A percentile compares a stretch with the other conserved stretches of the same genome.
Evolutionary conservation across 2,113 vertebrate species (phyloP).

Genomic region (Hassar affinis): DNA sequence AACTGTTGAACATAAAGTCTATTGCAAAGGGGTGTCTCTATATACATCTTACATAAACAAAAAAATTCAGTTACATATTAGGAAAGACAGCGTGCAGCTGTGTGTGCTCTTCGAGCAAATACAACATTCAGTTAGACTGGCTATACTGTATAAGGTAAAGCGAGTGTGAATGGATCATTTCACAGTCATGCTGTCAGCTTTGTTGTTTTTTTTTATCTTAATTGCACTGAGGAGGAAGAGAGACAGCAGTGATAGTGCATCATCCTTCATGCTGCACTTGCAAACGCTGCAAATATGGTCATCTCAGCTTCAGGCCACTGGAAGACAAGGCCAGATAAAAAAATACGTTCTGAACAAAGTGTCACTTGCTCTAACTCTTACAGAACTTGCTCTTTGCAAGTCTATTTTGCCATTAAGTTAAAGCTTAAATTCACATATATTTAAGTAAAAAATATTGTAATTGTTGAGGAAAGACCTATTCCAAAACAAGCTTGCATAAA

Average conservation of each 20-base stretch:
- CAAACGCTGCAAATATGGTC: conserved; percentile 40
- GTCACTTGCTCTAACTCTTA: background rate
- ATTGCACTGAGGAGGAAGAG: conserved; percentile 17
- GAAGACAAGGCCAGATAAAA: background rate
- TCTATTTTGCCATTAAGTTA: background rate
- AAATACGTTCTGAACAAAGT: background rate
- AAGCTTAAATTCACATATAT: background rate
- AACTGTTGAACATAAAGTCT: background rate
- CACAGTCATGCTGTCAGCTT: conserved; percentile 12
- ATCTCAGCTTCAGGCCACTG: conserved; percentile 32
- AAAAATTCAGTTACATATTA: conserved; percentile 23
- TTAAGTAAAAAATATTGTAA: background rate
- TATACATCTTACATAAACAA: conserved; percentile 20
- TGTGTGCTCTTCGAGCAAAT: background rate
- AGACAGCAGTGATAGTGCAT: conserved; percentile 34
- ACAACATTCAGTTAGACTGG: background rate
- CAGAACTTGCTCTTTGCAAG: background rate
- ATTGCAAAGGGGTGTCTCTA: background rate
- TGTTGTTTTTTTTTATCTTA: conserved; percentile 10
- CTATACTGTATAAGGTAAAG: conserved; percentile 36
- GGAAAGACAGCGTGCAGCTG: conserved; percentile 14
- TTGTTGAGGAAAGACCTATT: background rate
- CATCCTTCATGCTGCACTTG: conserved; percentile 19
- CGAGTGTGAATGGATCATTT: conserved; percentile 10
- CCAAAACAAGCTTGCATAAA: background rate